phyloP scores from a whole-genome alignment of 2,113 vertebrate genomes.

The Turdus rufiventris region DNA sequence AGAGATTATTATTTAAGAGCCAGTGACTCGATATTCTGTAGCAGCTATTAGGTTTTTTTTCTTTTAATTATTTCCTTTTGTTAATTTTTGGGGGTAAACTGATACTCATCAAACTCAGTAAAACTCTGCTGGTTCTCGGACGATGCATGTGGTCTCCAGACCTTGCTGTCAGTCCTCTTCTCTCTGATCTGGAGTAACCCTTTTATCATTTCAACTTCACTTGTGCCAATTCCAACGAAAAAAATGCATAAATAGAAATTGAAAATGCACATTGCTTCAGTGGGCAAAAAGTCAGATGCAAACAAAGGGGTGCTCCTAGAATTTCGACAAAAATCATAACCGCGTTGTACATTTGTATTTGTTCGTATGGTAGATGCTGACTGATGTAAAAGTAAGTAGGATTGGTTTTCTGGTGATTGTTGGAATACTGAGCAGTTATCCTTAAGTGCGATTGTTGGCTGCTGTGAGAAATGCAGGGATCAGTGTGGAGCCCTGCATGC shows the following conservation, averaged over 20 bases:
- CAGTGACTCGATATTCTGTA: not conserved
- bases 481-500: not conserved
- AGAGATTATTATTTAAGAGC: not conserved
- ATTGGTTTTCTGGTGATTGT: not conserved
- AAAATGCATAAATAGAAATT: not conserved
- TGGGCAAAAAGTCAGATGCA: not conserved
- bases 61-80: not conserved
- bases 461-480: not conserved
- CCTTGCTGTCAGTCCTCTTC: not conserved
- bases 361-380: not conserved
- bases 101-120: not conserved
- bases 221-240: constrained; percentile 6
- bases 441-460: not conserved
- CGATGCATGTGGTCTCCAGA: constrained; percentile 43
- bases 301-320: not conserved
- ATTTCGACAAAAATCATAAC: not conserved
- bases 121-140: not conserved
- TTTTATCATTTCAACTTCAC: constrained; percentile 43
- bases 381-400: not conserved
- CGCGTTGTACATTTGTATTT: rapidly evolving
- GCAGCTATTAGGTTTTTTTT: not conserved
- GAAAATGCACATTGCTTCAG: not conserved
- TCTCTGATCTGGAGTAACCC: constrained; percentile 36
- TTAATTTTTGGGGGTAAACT: constrained; percentile 15
- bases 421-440: not conserved